Evolutionary conservation across 2,113 vertebrate species (phyloP).

Genomic region (Okapia johnstoni): DNA sequence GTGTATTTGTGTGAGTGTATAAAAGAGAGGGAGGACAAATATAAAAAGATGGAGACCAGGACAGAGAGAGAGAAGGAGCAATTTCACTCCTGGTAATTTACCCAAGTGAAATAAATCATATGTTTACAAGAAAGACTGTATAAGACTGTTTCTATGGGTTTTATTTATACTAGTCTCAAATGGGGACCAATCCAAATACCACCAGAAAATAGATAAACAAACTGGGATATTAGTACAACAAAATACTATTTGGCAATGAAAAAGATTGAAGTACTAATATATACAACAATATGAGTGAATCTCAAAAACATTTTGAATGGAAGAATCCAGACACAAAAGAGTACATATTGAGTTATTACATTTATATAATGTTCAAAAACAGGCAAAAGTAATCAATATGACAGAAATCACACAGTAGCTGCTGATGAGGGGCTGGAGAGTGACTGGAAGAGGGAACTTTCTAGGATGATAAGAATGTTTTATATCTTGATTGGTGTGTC

Average conservation of each 20-base stretch:
- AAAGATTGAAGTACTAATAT: background rate
- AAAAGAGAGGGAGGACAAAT: too few species aligned
- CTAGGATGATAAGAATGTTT: background rate
- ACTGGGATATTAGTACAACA: background rate
- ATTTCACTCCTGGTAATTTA: background rate
- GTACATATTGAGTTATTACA: background rate
- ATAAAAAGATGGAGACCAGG: too few species aligned
- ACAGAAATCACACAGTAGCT: background rate
- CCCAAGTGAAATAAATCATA: background rate
- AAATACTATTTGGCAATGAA: background rate
- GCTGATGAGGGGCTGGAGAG: background rate
- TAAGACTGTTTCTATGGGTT: background rate
- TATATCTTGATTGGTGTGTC: background rate
- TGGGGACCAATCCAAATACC: background rate
- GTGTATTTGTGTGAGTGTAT: background rate
- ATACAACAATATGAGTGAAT: background rate
- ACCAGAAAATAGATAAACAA: background rate
- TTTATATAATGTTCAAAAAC: background rate
- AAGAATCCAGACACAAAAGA: background rate
- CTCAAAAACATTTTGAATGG: background rate
- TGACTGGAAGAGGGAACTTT: background rate
- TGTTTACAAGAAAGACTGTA: background rate
- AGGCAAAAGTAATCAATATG: background rate
- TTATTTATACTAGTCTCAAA: background rate
- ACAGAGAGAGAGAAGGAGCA: background rate